Evolutionary conservation across 2,888 invertebrate species (phyloP).

Genomic region (Aporophyla lueneburgensis): DNA sequence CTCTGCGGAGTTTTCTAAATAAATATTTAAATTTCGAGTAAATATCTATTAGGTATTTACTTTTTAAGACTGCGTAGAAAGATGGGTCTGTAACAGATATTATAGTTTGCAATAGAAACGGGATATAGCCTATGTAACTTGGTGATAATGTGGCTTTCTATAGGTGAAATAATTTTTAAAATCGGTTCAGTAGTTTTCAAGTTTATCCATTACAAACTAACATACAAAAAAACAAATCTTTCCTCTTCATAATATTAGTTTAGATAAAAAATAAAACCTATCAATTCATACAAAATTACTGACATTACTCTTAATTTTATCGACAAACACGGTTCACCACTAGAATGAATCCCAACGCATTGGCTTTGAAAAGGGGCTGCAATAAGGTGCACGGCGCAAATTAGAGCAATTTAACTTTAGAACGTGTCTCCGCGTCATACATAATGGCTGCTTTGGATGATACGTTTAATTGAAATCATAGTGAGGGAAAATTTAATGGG

Average conservation of each 20-base stretch:
- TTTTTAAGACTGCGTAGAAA: constrained; percentile 2
- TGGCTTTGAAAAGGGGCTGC: constrained; percentile 81
- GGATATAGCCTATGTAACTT: no score
- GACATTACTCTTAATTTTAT: constrained; percentile 27
- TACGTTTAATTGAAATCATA: constrained; percentile 72
- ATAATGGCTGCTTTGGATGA: constrained; percentile 66
- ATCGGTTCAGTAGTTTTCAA: no score
- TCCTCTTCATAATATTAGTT: no score
- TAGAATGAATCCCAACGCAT: constrained; percentile 80
- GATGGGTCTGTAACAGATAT: background rate
- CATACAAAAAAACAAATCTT: no score
- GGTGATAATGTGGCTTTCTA: no score
- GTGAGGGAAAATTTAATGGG: constrained; percentile 54
- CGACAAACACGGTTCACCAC: constrained; percentile 65
- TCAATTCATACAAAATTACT: constrained; percentile 2
- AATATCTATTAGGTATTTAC: constrained; percentile 13
- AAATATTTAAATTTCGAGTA: constrained; percentile 41
- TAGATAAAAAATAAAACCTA: no score
- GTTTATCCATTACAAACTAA: no score
- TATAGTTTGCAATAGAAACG: background rate
- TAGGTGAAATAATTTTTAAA: no score
- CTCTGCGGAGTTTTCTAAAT: constrained; percentile 35
- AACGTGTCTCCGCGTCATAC: constrained; percentile 78
- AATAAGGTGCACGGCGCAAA: constrained; percentile 86
- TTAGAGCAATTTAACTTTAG: constrained; percentile 89